phyloP scores from a whole-genome alignment of 2,113 vertebrate species.

The Menidia beryllina region DNA sequence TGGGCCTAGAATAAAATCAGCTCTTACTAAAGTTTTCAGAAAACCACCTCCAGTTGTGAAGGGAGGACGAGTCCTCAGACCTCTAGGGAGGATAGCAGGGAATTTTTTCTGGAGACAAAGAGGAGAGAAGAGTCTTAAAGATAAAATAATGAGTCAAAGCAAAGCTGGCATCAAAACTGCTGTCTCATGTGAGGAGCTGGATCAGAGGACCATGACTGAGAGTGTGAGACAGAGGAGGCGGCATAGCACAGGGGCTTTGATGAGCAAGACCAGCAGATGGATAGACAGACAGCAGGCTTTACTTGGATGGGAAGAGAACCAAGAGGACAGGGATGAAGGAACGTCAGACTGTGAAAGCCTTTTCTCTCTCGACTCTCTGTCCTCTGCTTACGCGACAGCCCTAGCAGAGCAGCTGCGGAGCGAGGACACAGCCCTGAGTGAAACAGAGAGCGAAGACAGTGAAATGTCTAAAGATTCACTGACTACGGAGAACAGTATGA shows the following conservation, averaged over 20 bases:
- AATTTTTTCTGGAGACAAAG: conserved; percentile 60
- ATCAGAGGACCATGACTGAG: conserved; percentile 65
- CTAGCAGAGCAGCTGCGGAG: conserved; percentile 77
- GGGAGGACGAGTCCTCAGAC: conserved; percentile 68
- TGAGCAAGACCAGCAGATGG: conserved; percentile 65
- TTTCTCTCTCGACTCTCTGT: conserved; percentile 93
- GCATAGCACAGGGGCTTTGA: conserved; percentile 85
- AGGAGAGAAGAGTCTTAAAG: conserved; percentile 56
- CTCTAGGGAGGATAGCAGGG: conserved; percentile 52
- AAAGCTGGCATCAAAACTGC: conserved; percentile 71
- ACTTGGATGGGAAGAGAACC: conserved; percentile 65
- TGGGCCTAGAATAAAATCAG: conserved; percentile 71
- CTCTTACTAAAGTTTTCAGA: conserved; percentile 66
- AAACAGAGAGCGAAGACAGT: conserved; percentile 89
- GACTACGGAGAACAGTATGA: conserved; percentile 60
- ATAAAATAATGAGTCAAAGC: conserved; percentile 55
- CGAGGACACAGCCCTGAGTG: conserved; percentile 80
- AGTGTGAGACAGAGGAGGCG: conserved; percentile 71
- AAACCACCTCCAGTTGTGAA: conserved; percentile 70
- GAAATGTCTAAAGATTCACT: conserved; percentile 93
- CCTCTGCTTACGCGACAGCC: conserved; percentile 81
- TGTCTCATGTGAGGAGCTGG: conserved; percentile 84
- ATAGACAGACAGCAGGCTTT: conserved; percentile 58
- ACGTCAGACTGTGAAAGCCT: conserved; percentile 90
- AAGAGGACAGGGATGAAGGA: conserved; percentile 58